These are phyloP conservation scores for Ctena decussata DNA, from an alignment of 2,888 invertebrate genomes.

Conservation along the genomic window DNA sequence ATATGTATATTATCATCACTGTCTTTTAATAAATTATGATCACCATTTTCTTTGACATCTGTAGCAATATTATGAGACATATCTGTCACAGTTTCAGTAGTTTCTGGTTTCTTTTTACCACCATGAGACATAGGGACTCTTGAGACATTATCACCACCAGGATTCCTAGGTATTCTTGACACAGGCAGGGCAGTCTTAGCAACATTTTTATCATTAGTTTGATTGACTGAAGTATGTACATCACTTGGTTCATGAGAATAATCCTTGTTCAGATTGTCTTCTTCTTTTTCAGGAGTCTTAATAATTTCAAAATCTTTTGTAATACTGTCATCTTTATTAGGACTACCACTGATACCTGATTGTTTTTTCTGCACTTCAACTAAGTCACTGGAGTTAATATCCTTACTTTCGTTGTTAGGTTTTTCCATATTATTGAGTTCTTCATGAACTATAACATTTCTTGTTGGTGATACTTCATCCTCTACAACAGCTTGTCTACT, in stretches of 20 bases:
- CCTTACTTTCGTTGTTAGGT: neutral
- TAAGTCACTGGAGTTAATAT: neutral
- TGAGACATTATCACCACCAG: slow-evolving; percentile 10
- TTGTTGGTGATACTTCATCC: neutral
- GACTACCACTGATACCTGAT: neutral
- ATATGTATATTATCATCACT: neutral
- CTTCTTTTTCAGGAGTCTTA: neutral
- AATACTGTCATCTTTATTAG: slow-evolving; percentile 5
- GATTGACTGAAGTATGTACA: neutral
- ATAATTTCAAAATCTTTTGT: neutral
- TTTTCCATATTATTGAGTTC: neutral
- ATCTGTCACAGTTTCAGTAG: neutral
- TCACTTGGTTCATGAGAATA: neutral
- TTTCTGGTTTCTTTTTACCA: slow-evolving; percentile 14
- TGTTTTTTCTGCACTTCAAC: neutral
- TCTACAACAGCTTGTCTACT: slow-evolving; percentile 6
- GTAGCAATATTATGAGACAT: neutral
- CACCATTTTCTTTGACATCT: neutral
- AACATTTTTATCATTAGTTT: neutral
- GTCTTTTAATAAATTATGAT: too few species aligned
- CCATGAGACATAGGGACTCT: slow-evolving; percentile 41
- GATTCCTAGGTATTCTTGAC: slow-evolving; percentile 17
- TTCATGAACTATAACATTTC: neutral
- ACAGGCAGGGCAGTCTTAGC: neutral
- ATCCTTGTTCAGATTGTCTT: neutral